Percentiles rank a stretch among this genome's conserved stretches.
These are phyloP conservation scores for Sympetrum striolatum DNA, from an alignment of 2,888 invertebrate species.

Conservation along the genomic window DNA sequence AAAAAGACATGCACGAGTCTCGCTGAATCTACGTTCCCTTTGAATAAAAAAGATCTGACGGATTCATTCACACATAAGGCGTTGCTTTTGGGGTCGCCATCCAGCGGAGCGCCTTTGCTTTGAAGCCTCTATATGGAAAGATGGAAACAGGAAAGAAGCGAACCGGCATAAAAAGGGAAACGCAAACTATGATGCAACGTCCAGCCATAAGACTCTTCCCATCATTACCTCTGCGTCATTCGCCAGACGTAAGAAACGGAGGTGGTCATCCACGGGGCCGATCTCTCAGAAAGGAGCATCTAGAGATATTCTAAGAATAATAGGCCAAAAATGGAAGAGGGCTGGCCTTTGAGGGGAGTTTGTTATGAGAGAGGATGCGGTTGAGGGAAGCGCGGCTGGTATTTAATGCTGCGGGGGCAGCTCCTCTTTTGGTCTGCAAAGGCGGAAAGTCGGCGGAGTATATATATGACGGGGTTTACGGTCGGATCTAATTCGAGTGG, in stretches of 20 bases:
- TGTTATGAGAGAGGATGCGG: not conserved
- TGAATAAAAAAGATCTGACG: too few relatives aligned
- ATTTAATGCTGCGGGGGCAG: conserved; percentile 1
- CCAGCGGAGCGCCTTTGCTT: too few relatives aligned
- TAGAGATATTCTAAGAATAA: not conserved
- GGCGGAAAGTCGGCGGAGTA: not conserved
- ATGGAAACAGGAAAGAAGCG: not conserved
- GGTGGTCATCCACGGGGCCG: not conserved
- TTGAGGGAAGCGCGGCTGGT: not conserved
- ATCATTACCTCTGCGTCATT: not conserved
- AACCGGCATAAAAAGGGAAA: not conserved
- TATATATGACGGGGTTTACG: not conserved
- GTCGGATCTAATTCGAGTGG: not conserved
- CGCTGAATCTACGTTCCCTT: too few relatives aligned
- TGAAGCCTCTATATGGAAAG: not conserved
- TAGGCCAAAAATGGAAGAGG: not conserved
- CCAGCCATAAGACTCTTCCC: not conserved
- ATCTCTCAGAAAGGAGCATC: not conserved
- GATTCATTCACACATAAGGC: too few relatives aligned
- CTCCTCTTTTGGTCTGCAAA: not conserved
- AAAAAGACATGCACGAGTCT: too few relatives aligned
- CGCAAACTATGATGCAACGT: not conserved
- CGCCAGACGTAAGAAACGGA: not conserved
- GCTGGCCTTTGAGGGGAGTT: not conserved
- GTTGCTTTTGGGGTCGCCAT: too few relatives aligned